phyloP scores from a whole-genome alignment of 1,140 invertebrate species.

The Riptortus pedestris region DNA sequence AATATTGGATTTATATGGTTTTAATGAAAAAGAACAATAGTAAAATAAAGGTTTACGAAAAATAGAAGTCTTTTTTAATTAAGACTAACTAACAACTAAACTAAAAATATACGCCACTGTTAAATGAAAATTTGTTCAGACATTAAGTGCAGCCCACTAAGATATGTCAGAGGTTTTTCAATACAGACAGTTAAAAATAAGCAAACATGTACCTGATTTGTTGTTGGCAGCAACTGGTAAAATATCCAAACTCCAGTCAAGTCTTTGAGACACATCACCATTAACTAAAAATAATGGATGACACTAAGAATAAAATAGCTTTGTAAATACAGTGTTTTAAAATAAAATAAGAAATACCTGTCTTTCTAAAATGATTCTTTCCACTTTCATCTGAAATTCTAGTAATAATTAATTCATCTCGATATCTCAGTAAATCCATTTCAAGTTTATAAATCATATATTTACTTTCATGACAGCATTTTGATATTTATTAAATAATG shows the following conservation, averaged over 20 bases:
- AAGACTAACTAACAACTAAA: too few relatives aligned
- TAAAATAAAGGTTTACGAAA: too few relatives aligned
- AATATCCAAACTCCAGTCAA: slow-evolving; percentile 15
- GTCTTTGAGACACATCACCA: not conserved
- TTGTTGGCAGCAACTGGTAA: not conserved
- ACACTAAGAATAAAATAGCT: not conserved
- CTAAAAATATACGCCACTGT: too few relatives aligned
- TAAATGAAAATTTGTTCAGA: too few relatives aligned
- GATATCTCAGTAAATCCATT: slow-evolving; percentile 10
- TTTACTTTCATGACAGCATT: not conserved
- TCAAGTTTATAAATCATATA: not conserved
- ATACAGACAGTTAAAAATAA: too few relatives aligned
- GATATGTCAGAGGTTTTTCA: too few relatives aligned
- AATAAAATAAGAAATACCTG: not conserved
- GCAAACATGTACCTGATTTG: slow-evolving; percentile 8
- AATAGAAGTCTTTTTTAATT: too few relatives aligned
- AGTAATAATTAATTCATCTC: slow-evolving; percentile 9
- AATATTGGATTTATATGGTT: too few relatives aligned
- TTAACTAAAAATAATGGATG: not conserved
- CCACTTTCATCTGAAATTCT: not conserved
- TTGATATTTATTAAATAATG: not conserved
- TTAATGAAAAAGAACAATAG: too few relatives aligned
- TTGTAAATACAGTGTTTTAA: not conserved
- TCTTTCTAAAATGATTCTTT: not conserved
- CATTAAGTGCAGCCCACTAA: too few relatives aligned